A percentile compares a stretch with the other conserved stretches of the same genome.
phyloP scores from a whole-genome alignment of 2,113 vertebrate species.

The Probosciger aterrimus region DNA sequence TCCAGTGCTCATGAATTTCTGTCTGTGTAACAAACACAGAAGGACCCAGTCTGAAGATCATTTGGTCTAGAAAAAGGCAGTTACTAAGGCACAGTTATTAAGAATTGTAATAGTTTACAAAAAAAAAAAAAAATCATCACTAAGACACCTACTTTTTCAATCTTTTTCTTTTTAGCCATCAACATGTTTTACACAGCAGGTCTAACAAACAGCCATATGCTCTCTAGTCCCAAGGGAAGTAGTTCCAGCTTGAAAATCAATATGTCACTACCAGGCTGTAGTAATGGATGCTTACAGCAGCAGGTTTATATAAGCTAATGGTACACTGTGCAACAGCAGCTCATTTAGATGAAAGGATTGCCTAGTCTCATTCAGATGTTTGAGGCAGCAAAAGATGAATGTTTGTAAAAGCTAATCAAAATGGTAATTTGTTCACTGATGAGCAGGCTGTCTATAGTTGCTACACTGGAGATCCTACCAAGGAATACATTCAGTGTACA shows the following conservation, averaged over 20 bases:
- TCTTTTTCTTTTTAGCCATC: not conserved
- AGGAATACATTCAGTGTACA: not conserved
- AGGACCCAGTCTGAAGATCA: not conserved
- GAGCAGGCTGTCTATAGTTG: not conserved
- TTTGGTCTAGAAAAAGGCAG: not conserved
- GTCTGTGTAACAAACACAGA: not conserved
- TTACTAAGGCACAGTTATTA: not conserved
- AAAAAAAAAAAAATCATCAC: not conserved
- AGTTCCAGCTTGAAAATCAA: slow-evolving; percentile 62
- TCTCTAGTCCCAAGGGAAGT: slow-evolving; percentile 48
- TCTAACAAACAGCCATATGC: slow-evolving; percentile 56
- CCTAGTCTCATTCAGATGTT: not conserved
- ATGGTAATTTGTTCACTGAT: slow-evolving; percentile 21
- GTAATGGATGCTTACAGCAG: slow-evolving; percentile 63
- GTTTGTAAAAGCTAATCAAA: slow-evolving; percentile 30
- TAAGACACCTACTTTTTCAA: not conserved
- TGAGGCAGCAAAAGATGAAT: not conserved
- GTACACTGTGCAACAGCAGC: not conserved
- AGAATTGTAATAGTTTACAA: not conserved
- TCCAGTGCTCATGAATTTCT: not conserved
- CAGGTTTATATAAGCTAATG: slow-evolving; percentile 55
- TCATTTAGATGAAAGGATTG: slow-evolving; percentile 58
- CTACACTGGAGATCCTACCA: not conserved
- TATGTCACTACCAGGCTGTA: slow-evolving; percentile 50
- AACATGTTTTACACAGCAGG: slow-evolving; percentile 31